A percentile compares a stretch with the other conserved stretches of the same genome.
phyloP scores from a whole-genome alignment of 2,888 invertebrate genomes.

The Eumacrocentrus americanus region DNA sequence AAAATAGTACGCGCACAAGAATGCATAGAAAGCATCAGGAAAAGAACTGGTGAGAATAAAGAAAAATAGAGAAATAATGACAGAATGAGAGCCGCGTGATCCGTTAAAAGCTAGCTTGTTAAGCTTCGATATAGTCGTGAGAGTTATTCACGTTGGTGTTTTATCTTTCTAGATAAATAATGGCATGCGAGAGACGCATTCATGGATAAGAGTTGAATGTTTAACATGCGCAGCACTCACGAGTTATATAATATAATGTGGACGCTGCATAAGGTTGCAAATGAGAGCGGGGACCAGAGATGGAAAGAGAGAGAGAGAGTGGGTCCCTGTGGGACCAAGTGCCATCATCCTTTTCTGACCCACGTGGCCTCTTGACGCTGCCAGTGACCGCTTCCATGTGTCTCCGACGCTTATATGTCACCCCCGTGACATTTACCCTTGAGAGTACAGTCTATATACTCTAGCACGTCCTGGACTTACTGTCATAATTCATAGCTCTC shows the following conservation, averaged over 20 bases:
- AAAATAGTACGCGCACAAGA: neutral
- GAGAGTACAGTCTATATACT: slow-evolving; percentile 31
- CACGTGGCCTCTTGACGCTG: slow-evolving; percentile 29
- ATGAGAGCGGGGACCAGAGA: slow-evolving; percentile 48
- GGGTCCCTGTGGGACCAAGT: slow-evolving; percentile 44
- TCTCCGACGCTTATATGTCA: slow-evolving; percentile 33
- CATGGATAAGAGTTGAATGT: slow-evolving; percentile 42
- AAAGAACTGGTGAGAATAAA: neutral
- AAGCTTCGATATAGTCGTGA: too few relatives aligned
- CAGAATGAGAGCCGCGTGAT: neutral
- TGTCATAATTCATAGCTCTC: slow-evolving; percentile 13
- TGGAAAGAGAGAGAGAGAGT: too few relatives aligned
- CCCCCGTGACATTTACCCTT: slow-evolving; percentile 38
- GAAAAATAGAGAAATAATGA: neutral
- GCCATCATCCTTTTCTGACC: slow-evolving; percentile 50
- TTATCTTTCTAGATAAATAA: neutral
- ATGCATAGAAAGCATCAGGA: neutral
- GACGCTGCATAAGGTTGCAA: slow-evolving; percentile 56
- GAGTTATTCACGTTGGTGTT: too few relatives aligned
- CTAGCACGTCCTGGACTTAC: neutral
- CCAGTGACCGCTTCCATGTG: slow-evolving; percentile 26
- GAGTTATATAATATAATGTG: slow-evolving; percentile 52
- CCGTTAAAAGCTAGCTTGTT: neutral
- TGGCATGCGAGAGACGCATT: neutral
- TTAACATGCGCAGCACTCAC: slow-evolving; percentile 48